Base-by-base conservation (phyloP, 2,888 invertebrate species). In the Aplocera efformata region DNA sequence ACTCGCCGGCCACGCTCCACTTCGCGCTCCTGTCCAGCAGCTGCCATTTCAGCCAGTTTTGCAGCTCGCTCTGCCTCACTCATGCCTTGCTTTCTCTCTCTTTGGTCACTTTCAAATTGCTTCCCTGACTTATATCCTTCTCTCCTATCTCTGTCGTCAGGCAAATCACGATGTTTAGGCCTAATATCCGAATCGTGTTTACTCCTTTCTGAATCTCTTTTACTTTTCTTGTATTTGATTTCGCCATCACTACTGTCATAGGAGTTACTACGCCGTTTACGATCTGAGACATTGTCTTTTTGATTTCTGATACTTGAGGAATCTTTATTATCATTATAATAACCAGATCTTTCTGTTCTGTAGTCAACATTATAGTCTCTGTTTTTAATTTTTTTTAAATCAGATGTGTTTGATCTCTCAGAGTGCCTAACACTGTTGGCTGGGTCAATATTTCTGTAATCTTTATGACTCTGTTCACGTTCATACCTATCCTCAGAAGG, bases 21-120 rank as follows among this genome's bases (percentile, higher is more conserved):
- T 64, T 94, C 94, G 0, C 93, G 89, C 86, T 91, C 90, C 1
- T 79, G 78, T 0, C 96, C 97, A 68, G 97, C 95, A 6, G 91
- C 88, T 90, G 93, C 92, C 98, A 98, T 98, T 75, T 94, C 96
- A 32, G 79, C 79, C 45, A 86, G 51, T 38, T 85, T 89, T 28
- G 94, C 89, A 26, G 91, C 90, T 42, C 85, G 88, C 66, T 96
- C 94, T 23, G 61, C 67, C 29, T 64, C 70, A 50, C 69, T 82
- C 43, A 83, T 51, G 20, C 60, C 64, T 27, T 50, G 58, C 11
- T 48, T 50, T 41, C 33, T 63, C 34, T 39, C 42, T 13, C 46
- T 50, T 42, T 20, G 41, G 48, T 44, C 60, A 45, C 42, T 60
- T 30, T 43, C 60, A 6, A 52, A 10, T 7, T 23, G 28, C 30